phyloP scores from a whole-genome alignment of 2,888 invertebrate genomes.

The Brachyptera putata region DNA sequence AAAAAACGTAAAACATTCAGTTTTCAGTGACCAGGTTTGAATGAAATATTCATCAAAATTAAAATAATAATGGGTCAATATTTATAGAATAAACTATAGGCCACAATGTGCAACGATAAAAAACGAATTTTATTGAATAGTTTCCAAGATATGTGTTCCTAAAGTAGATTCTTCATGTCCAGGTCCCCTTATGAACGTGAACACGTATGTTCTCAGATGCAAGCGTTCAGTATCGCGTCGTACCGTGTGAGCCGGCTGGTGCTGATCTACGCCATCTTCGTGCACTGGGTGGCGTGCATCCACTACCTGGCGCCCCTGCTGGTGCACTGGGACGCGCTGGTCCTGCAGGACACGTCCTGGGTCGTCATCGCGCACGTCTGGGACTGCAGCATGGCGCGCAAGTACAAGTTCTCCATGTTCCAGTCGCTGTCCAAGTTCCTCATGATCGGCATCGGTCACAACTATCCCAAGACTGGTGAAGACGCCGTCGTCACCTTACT shows the following conservation, averaged over 20 bases:
- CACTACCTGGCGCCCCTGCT: neutral
- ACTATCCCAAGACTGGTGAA: neutral
- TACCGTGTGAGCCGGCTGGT: neutral
- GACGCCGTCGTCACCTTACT: neutral
- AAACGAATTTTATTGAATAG: too few relatives aligned
- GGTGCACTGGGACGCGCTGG: neutral
- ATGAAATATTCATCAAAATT: too few relatives aligned
- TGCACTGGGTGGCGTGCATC: neutral
- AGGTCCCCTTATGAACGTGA: too few relatives aligned
- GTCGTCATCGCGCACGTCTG: neutral
- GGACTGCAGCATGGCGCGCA: neutral
- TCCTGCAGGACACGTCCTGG: neutral
- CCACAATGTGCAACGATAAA: too few relatives aligned
- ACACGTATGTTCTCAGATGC: too few relatives aligned
- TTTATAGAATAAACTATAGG: too few relatives aligned
- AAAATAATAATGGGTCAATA: too few relatives aligned
- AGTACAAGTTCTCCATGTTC: neutral
- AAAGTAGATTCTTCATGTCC: too few relatives aligned
- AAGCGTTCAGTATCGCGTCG: neutral
- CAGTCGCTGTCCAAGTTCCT: neutral
- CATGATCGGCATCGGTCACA: neutral
- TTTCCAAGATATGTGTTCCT: too few relatives aligned
- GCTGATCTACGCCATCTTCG: neutral
- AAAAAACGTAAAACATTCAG: too few relatives aligned
- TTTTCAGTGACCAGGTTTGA: too few relatives aligned